phyloP scores from a whole-genome alignment of 2,113 vertebrate genomes.

The Cyprinus carpio region DNA sequence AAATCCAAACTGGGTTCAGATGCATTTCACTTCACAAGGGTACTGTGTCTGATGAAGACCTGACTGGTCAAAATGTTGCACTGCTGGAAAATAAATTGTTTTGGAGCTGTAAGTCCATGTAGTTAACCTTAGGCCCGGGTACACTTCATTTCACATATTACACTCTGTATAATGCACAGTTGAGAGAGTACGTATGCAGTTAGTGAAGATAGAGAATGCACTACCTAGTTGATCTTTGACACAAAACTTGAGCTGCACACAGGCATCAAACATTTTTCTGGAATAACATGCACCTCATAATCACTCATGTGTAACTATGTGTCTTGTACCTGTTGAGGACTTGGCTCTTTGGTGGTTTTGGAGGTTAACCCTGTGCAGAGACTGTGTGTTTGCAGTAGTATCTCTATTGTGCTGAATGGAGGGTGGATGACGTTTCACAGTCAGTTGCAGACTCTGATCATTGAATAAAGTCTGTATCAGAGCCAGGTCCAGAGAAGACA shows the following conservation, averaged over 20 bases:
- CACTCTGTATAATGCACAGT: neutral
- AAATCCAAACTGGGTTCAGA: too few relatives aligned
- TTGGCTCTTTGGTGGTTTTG: conserved; percentile 83
- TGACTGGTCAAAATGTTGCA: too few relatives aligned
- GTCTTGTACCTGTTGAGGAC: conserved; percentile 79
- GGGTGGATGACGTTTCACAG: conserved; percentile 72
- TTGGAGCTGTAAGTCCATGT: neutral
- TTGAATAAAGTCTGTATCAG: conserved; percentile 89
- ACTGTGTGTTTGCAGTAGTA: conserved; percentile 65
- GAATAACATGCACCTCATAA: neutral
- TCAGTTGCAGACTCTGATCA: conserved; percentile 81
- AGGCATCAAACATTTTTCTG: neutral
- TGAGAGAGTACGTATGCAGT: neutral
- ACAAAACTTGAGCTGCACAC: neutral
- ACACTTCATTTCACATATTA: neutral
- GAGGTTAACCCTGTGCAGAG: conserved; percentile 78
- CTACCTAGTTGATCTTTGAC: neutral
- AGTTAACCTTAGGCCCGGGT: neutral
- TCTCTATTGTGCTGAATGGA: conserved; percentile 66
- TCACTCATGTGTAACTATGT: neutral
- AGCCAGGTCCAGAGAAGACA: conserved; percentile 82
- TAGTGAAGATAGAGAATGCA: neutral
- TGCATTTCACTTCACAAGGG: too few relatives aligned
- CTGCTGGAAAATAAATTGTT: too few relatives aligned
- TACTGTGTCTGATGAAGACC: too few relatives aligned